phyloP scores from a whole-genome alignment of 2,888 invertebrate species.

The Seira ritae region DNA sequence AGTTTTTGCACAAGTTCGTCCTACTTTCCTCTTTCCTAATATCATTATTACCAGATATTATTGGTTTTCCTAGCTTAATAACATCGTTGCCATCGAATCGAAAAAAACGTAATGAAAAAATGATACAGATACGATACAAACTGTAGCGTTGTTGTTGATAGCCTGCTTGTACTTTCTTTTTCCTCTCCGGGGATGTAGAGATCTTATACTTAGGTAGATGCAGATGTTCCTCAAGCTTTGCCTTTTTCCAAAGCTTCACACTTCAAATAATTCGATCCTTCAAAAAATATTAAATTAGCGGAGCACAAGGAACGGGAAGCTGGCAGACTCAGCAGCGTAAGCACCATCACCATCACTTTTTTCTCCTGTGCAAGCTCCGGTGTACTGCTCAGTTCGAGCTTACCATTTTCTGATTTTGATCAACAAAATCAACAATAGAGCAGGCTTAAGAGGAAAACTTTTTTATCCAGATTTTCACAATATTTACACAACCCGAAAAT shows the following conservation, averaged over 20 bases:
- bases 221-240: too few species aligned
- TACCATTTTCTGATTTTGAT: too few species aligned
- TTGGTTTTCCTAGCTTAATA: constrained; percentile 10
- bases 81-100: not conserved
- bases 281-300: too few species aligned
- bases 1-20: constrained; percentile 44
- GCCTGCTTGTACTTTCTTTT: not conserved
- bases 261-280: too few species aligned
- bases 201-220: too few species aligned
- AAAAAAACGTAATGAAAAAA: constrained; percentile 25
- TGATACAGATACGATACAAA: constrained; percentile 17
- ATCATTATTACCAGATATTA: constrained; percentile 20
- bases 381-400: too few species aligned
- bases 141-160: too few species aligned
- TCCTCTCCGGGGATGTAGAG: not conserved
- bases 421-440: not conserved
- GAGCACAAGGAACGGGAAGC: too few species aligned
- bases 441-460: not conserved
- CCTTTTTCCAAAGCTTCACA: too few species aligned
- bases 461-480: constrained; percentile 7
- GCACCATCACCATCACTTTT: too few species aligned
- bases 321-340: too few species aligned
- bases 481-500: constrained; percentile 2
- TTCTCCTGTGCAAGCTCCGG: too few species aligned
- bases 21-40: constrained; percentile 33